A percentile compares a stretch with the other conserved stretches of the same genome.
phyloP scores from a whole-genome alignment of 2,797 vertebrate species.

The Apogon talboti region DNA sequence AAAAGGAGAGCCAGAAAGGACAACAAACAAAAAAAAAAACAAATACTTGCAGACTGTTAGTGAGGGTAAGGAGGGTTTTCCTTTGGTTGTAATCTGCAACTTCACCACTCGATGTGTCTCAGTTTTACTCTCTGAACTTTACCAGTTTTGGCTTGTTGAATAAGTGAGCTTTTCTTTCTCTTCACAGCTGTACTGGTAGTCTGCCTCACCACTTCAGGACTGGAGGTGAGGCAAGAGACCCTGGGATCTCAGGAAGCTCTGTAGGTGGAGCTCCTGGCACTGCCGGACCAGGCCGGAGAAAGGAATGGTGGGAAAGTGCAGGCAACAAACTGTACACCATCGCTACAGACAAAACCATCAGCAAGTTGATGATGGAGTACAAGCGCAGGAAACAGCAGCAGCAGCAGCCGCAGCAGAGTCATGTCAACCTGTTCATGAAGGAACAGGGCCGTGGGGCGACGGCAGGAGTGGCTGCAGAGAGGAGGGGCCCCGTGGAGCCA shows the following conservation, averaged over 20 bases:
- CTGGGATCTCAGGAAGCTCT: constrained; percentile 9
- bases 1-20: too few relatives aligned
- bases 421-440: constrained; percentile 87
- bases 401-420: constrained; percentile 87
- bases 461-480: constrained; percentile 72
- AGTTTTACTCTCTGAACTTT: too few relatives aligned
- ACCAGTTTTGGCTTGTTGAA: too few relatives aligned
- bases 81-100: too few relatives aligned
- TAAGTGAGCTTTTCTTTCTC: not conserved
- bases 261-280: constrained; percentile 17
- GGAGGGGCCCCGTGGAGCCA: constrained; percentile 81
- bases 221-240: constrained; percentile 62
- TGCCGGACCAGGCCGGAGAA: constrained; percentile 76
- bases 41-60: too few relatives aligned
- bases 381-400: constrained; percentile 94
- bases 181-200: constrained; percentile 70
- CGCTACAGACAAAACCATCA: constrained; percentile 93
- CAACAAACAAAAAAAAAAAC: too few relatives aligned
- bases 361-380: constrained; percentile 95
- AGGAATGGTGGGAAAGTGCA: constrained; percentile 98
- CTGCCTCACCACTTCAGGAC: constrained; percentile 78
- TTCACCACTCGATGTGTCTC: too few relatives aligned
- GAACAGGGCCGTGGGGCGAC: constrained; percentile 77
- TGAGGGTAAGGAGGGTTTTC: too few relatives aligned
- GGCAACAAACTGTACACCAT: constrained; percentile 96